Base-by-base conservation (phyloP, 2,113 vertebrate genomes). In the Cyanocitta stelleri region DNA sequence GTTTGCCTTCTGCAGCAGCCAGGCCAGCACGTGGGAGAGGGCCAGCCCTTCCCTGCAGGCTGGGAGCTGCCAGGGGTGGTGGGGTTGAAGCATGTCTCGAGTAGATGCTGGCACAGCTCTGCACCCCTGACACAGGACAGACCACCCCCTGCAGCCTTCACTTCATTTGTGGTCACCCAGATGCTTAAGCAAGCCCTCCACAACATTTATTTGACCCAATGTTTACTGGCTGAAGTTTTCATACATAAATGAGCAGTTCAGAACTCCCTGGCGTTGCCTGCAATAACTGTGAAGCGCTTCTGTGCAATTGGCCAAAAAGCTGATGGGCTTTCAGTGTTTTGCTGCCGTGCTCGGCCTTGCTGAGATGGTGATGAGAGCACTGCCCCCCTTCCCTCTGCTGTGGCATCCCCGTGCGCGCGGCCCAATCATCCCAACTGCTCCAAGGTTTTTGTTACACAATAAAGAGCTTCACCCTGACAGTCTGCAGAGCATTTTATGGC, bases 81-180 rank as follows among this genome's bases (percentile, higher is more conserved):
- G 0, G 33, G 13, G 16, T 48, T 2, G 1, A 33, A 49, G 24
- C 10, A 0, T 0, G 1, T 37, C 33, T 48, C 0, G 0, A 43
- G 29, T 30, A 33, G 61, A 27, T 35, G 32, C 68, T 62, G 68
- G 35, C 46, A 51, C n/a, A 66, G 46, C 44, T 62, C 58, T 11
- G 33, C 6, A 0, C 27, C 22, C 54, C 9, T 2, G 48, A 35
- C 55, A 8, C 67, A 22, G n/a, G 72, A 22, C 3, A 27, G 37
- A 23, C 37, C 41, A 7, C 5, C 4, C 18, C 24, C 26, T 4
- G 61, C 81, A 49, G 63, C 56, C 84, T 62, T 41, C 0, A 3
- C 49, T 63, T 85, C 4, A 13, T 63, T 81, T n/a, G 24, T 6
- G 35, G 39, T 27, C 63, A 72, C 16, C 17, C 75, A 21, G 39